A percentile compares a stretch with the other conserved stretches of the same genome.
phyloP scores from a whole-genome alignment of 2,888 invertebrate species.

The Lasius platythorax region DNA sequence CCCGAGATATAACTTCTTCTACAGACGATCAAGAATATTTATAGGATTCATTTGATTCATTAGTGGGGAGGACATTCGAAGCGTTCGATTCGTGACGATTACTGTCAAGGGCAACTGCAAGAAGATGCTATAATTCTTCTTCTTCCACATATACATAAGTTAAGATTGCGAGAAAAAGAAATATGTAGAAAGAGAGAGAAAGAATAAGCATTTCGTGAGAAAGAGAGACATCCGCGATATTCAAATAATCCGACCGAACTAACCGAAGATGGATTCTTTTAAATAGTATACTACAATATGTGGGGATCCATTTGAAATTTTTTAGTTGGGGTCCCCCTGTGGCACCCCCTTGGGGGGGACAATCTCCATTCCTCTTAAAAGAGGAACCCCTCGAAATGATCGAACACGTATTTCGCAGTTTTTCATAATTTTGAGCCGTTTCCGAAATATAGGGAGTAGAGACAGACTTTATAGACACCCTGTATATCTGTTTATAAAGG shows the following conservation, averaged over 20 bases:
- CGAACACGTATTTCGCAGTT: too few species aligned
- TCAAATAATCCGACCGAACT: constrained; percentile 62
- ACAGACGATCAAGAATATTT: constrained; percentile 83
- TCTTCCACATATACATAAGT: constrained; percentile 41
- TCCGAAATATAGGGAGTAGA: too few species aligned
- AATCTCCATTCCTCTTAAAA: too few species aligned
- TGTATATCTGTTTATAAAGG: too few species aligned
- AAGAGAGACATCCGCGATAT: constrained; percentile 60
- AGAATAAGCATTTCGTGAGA: constrained; percentile 66
- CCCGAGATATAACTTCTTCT: constrained; percentile 75
- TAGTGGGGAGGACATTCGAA: constrained; percentile 72
- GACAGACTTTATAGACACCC: too few species aligned
- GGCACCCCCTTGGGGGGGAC: too few species aligned
- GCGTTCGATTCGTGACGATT: constrained; percentile 80
- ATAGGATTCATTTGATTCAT: constrained; percentile 84
- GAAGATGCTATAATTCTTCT: constrained; percentile 80
- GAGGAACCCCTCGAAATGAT: too few species aligned
- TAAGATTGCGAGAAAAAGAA: constrained; percentile 32
- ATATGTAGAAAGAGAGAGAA: constrained; percentile 61
- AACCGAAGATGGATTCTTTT: constrained; percentile 16
- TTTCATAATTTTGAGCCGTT: too few species aligned
- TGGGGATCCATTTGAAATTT: too few species aligned
- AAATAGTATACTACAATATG: too few species aligned
- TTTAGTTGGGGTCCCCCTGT: too few species aligned
- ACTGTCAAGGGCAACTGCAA: constrained; percentile 74